phyloP scores from a whole-genome alignment of 1,140 invertebrate species.

The Diorhabda carinulata region DNA sequence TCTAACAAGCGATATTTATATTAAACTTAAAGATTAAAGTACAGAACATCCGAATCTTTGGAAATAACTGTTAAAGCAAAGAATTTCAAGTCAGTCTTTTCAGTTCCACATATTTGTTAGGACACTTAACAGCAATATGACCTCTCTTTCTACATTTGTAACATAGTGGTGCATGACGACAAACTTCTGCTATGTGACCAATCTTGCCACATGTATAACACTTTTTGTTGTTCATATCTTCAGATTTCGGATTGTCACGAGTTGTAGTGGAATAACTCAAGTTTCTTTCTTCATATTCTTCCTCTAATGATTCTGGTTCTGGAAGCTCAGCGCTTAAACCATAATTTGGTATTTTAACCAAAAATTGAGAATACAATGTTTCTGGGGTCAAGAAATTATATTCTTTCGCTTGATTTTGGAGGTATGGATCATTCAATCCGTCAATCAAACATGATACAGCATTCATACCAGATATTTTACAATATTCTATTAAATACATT shows the following conservation, averaged over 20 bases:
- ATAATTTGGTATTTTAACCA: conserved; percentile 27
- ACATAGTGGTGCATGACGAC: conserved; percentile 26
- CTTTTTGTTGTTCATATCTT: conserved; percentile 1
- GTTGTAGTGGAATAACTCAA: no score
- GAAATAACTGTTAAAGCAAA: no score
- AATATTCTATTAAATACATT: conserved; percentile 34
- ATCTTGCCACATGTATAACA: conserved; percentile 31
- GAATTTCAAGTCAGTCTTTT: no score
- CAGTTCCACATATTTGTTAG: no score
- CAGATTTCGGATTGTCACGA: no score
- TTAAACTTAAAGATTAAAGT: no score
- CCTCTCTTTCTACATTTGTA: conserved; percentile 26
- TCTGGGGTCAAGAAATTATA: conserved; percentile 32
- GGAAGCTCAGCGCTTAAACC: conserved; percentile 10
- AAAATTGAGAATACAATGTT: conserved; percentile 30
- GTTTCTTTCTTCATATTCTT: no score
- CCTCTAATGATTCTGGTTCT: background rate
- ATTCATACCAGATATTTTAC: conserved; percentile 34
- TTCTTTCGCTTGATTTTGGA: conserved; percentile 30
- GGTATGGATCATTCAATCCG: conserved; percentile 31
- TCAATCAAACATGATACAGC: conserved; percentile 37
- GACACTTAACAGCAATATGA: conserved; percentile 25
- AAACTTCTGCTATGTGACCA: conserved; percentile 27
- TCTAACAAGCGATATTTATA: no score
- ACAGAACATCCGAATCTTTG: no score